These are phyloP conservation scores for Elymnias hypermnestra DNA, from an alignment of 1,140 invertebrate species.

Conservation along the genomic window DNA sequence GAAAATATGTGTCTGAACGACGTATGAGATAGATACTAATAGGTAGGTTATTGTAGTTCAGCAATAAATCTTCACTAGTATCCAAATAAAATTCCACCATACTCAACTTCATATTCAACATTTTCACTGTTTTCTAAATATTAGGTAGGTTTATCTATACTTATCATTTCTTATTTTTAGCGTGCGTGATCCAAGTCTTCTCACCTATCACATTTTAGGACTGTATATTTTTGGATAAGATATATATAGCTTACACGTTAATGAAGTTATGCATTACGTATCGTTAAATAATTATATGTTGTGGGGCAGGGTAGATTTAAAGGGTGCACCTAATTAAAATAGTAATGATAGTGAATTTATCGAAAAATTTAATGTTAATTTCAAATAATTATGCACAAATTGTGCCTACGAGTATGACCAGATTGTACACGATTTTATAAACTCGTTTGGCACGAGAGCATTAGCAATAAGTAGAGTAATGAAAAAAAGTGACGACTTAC, in stretches of 20 bases:
- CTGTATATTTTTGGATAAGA: slow-evolving; percentile 14
- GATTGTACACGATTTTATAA: slow-evolving; percentile 62
- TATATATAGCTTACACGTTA: slow-evolving; percentile 8
- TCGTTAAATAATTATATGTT: slow-evolving; percentile 12
- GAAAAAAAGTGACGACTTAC: slow-evolving; percentile 58
- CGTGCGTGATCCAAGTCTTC: slow-evolving; percentile 26
- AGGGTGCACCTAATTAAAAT: slow-evolving; percentile 9
- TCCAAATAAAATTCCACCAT: neutral
- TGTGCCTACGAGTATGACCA: slow-evolving; percentile 65
- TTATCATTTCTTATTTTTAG: slow-evolving; percentile 11
- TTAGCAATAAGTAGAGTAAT: slow-evolving; percentile 46
- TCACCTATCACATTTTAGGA: slow-evolving; percentile 32
- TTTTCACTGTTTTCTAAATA: slow-evolving; percentile 19
- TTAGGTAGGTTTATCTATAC: slow-evolving; percentile 27
- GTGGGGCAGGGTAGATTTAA: slow-evolving; percentile 15
- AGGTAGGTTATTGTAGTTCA: too few species aligned
- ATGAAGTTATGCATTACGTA: slow-evolving; percentile 16
- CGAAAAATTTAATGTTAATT: slow-evolving; percentile 11
- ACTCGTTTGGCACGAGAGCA: slow-evolving; percentile 51
- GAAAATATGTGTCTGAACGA: too few species aligned
- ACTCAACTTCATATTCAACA: too few species aligned
- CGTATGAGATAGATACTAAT: too few species aligned
- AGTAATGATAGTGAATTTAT: slow-evolving; percentile 14
- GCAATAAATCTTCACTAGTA: too few species aligned
- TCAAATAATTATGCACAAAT: slow-evolving; percentile 18